phyloP scores from a whole-genome alignment of 2,888 invertebrate genomes.

The Ceramica pisi region DNA sequence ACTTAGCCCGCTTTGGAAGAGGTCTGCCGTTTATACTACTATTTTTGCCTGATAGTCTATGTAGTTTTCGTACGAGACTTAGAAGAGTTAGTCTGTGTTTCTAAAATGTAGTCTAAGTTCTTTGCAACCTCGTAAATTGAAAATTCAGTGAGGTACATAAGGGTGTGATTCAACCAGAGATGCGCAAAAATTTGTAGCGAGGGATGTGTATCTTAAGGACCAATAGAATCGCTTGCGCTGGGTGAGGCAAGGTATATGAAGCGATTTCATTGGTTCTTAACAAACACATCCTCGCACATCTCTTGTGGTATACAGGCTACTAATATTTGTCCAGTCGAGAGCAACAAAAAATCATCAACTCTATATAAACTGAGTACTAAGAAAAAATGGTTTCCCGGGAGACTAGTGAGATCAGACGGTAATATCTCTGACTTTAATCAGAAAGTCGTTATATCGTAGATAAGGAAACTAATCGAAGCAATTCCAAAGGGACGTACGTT shows the following conservation, averaged over 20 bases:
- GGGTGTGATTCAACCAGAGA: no score
- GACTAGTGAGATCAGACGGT: not conserved
- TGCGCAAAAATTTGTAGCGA: no score
- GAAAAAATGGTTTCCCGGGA: not conserved
- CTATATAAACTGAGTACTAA: not conserved
- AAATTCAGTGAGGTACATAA: not conserved
- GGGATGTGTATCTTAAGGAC: no score
- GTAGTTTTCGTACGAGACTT: constrained; percentile 18
- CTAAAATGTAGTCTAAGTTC: constrained; percentile 23
- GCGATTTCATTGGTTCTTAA: no score
- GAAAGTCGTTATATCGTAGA: constrained; percentile 28
- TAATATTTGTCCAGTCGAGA: not conserved
- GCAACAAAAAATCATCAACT: not conserved
- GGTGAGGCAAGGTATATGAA: no score
- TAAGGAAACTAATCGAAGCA: constrained; percentile 40
- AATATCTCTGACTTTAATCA: constrained; percentile 10
- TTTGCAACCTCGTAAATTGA: not conserved
- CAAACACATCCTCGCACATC: no score
- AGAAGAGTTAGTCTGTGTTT: no score
- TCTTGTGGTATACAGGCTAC: no score
- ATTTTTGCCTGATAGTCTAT: constrained; percentile 34
- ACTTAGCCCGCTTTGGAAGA: not conserved
- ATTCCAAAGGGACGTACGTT: constrained; percentile 34
- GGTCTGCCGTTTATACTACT: constrained; percentile 7
- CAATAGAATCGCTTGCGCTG: no score